Evolutionary conservation across 1,140 invertebrate species (phyloP), one percentile per base, ranked within the genome.

Genomic region (Plodia interpunctella): DNA sequence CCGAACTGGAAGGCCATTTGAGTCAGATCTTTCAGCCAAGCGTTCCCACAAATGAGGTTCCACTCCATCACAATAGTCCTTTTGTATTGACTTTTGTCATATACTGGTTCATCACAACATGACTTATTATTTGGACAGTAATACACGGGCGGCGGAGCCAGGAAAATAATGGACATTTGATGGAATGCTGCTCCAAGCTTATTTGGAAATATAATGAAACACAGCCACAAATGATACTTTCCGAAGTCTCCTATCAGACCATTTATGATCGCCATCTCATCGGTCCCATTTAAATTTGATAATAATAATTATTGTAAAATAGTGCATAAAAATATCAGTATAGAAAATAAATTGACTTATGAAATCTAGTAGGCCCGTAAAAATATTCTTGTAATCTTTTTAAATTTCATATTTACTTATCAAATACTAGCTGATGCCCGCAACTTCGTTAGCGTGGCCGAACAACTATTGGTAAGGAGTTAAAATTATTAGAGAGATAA

Each of bases 41-140:
- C 74, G 35, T 83, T 86, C 3, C 91, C 87, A 56, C 95, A 96
- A 5, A 95, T 92, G 25, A 96, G 88, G 80, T 95, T 84, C 94
- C 94, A 96, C 91, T 95, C 92, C 4, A 91, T 94, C 17, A 93
- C 89, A 25, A 95, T 94, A 0, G 94, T 95, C 60, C 93, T 91
- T 6, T 90, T 81, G 71, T 96, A 96, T 30, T 92, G 70, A 10
- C 83, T 90, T 30, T 74, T 91, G 66, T 95, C 91, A 63, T 93
- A 94, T 21, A 84, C 78, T 49, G 92, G 92, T 1, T 90, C 65
- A 0, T 79, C 70, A 67, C 94, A 95, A 13, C 80, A 76, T 17
- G 77, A 72, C 3, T 65, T 80, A 0, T 80, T 68, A 8, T 79
- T 70, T 0, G 80, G 84, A 71, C 87, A 91, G 59, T 57, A 76